These are phyloP conservation scores for Venustoraphidia nigricollis DNA, from an alignment of 2,888 invertebrate genomes.

Conservation along the genomic window DNA sequence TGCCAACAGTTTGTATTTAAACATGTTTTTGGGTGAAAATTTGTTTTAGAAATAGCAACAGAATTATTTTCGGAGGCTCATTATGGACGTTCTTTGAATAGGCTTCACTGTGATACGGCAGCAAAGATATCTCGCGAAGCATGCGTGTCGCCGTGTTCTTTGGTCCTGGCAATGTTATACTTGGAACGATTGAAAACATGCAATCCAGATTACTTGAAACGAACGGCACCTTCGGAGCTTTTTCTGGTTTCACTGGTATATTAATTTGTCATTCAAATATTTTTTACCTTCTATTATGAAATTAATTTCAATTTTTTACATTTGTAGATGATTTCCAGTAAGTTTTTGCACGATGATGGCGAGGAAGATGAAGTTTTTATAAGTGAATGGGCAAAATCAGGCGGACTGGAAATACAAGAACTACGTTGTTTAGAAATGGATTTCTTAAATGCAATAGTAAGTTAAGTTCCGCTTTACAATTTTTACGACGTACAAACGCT, in stretches of 20 bases:
- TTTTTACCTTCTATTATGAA: background rate
- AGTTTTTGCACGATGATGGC: conserved; percentile 86
- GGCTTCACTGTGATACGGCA: conserved; percentile 60
- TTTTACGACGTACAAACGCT: background rate
- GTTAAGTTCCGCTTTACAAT: conserved; percentile 19
- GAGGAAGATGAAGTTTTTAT: conserved; percentile 84
- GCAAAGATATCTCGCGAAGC: conserved; percentile 63
- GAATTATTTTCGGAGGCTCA: conserved; percentile 68
- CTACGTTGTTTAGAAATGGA: conserved; percentile 74
- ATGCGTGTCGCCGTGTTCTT: conserved; percentile 80
- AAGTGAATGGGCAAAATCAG: conserved; percentile 85
- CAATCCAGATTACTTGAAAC: conserved; percentile 70
- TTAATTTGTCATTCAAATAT: conserved; percentile 7
- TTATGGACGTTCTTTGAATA: conserved; percentile 58
- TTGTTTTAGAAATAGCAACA: conserved; percentile 60
- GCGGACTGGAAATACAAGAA: conserved; percentile 51
- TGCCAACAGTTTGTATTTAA: background rate
- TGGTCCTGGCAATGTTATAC: conserved; percentile 86
- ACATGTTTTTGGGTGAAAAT: background rate
- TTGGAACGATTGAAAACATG: conserved; percentile 71
- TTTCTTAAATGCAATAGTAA: conserved; percentile 81
- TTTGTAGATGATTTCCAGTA: conserved; percentile 84
- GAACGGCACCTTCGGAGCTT: conserved; percentile 77
- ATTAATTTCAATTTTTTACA: conserved; percentile 8
- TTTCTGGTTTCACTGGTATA: conserved; percentile 87